These are phyloP conservation scores for Seira sanloemensis DNA, from an alignment of 2,888 invertebrate genomes.

Conservation along the genomic window DNA sequence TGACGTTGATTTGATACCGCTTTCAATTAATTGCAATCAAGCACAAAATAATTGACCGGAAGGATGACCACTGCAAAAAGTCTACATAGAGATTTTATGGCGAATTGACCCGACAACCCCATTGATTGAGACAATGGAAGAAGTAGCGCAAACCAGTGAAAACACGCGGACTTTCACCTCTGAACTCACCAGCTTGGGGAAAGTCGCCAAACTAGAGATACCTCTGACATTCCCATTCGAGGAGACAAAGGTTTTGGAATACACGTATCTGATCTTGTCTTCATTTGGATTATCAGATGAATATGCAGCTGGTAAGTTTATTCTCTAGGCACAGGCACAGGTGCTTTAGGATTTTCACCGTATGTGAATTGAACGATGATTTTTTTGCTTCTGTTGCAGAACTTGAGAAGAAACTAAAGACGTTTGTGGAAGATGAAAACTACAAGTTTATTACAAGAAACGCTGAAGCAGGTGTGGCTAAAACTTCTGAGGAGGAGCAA, in stretches of 20 bases:
- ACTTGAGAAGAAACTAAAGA: constrained; percentile 79
- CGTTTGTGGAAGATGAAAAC: constrained; percentile 83
- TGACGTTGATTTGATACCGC: too few relatives aligned
- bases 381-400: constrained; percentile 77
- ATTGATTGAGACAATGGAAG: neutral
- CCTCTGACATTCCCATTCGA: constrained; percentile 81
- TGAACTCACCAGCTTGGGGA: constrained; percentile 43
- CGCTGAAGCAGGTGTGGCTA: constrained; percentile 78
- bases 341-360: constrained; percentile 17
- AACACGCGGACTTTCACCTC: constrained; percentile 41
- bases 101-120: too few relatives aligned
- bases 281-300: constrained; percentile 84
- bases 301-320: constrained; percentile 80
- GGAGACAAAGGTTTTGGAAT: constrained; percentile 80
- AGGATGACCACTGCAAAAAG: neutral
- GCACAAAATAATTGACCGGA: neutral
- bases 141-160: neutral
- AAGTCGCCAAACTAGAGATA: constrained; percentile 78
- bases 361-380: too few relatives aligned
- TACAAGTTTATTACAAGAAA: constrained; percentile 82
- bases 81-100: too few relatives aligned
- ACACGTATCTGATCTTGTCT: constrained; percentile 81
- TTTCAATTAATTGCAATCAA: too few relatives aligned
- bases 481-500: constrained; percentile 82
- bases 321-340: too few relatives aligned